Conservation (phyloP, 1,140 invertebrate genomes). For the Myzus persicae region DNA sequence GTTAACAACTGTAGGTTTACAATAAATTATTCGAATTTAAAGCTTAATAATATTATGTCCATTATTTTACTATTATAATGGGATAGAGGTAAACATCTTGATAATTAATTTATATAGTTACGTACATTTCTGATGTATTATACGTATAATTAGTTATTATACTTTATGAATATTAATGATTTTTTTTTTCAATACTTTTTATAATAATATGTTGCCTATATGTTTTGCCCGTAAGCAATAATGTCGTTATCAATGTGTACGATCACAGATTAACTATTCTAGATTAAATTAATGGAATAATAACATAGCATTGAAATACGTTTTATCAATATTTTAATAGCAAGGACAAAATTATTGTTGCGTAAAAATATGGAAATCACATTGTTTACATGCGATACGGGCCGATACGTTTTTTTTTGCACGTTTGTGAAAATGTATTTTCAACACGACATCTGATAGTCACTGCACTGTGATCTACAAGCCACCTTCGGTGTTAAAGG, state of each 20-base stretch:
- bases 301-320: neutral
- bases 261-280: neutral
- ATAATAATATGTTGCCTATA: neutral
- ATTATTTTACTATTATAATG: neutral
- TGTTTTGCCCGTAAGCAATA: neutral
- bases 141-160: neutral
- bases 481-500: neutral
- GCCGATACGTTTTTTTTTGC: neutral
- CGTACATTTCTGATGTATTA: neutral
- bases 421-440: neutral
- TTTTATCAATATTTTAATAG: neutral
- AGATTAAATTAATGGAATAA: neutral
- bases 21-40: neutral
- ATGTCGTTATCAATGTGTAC: neutral
- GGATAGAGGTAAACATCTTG: neutral
- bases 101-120: neutral
- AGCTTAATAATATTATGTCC: neutral
- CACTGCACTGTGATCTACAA: neutral
- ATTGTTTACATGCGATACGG: neutral
- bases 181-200: neutral
- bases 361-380: neutral
- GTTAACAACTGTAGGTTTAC: neutral
- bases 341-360: neutral
- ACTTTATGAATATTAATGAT: neutral
- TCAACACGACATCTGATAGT: neutral